Base-by-base conservation (phyloP, 2,113 vertebrate genomes). In the Nycticryphes semicollaris region DNA sequence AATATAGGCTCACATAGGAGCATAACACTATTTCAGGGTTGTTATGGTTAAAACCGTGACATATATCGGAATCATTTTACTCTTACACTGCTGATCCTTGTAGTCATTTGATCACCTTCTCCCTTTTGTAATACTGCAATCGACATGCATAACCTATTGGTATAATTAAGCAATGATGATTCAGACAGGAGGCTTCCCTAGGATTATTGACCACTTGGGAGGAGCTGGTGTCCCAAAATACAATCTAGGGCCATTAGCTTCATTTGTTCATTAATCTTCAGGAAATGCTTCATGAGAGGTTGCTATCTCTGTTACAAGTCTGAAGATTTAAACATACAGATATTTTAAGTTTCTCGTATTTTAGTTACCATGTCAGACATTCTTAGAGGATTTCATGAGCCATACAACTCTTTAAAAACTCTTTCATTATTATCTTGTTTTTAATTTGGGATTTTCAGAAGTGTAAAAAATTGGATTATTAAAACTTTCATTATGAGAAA, bases 101-200 rank as follows among this genome's bases (percentile, higher is more conserved):
- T 48, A 93, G 75, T 47, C 78, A 92, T 96, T 95, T 95, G 89
- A 85, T 86, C 75, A 92, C 92, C 77, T 72, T 84, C 87, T 88
- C 60, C 90, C 77, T 95, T 91, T 64, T 93, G 59, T 93, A 97
- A 94, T 33, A 60, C 93, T 90, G 79, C 94, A 97, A 97, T 97
- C 96, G 96, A 96, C 92, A 92, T 85, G 77, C 89, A 84, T 77
- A 97, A 93, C 90, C 93, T 97, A 97, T 96, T 92, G 94, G 93
- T 84, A 80, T 97, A 96, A 98, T 98, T 98, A 97, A 98, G 88
- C 94, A 93, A 90, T 85, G 96, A 95, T 14, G 14, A 96, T 95
- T 96, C 94, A 95, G 78, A 84, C 96, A 97, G 86, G 88, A 97
- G 87, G 19, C 64, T 97, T 97, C 94, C 93, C 95, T 79, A 87